Conservation (phyloP, 2,888 invertebrate species). For the Frankliniella intonsa region DNA sequence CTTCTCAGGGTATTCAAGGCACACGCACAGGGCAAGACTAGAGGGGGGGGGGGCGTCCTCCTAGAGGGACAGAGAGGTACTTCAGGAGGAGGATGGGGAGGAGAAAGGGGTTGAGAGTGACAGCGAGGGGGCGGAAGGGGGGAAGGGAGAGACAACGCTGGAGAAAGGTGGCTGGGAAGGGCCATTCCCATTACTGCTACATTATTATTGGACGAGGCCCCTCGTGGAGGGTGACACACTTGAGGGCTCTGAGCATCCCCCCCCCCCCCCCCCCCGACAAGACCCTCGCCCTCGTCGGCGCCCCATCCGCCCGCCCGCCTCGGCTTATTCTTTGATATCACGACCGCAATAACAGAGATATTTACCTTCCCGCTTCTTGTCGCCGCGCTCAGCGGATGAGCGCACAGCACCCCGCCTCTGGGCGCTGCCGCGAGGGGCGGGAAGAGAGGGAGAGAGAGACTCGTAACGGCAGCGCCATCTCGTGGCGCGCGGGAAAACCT, state of each 20-base stretch:
- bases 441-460: neutral
- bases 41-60: too few species aligned
- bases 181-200: neutral
- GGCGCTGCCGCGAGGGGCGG: neutral
- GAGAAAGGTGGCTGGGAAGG: neutral
- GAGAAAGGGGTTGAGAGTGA: too few species aligned
- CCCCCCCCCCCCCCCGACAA: neutral
- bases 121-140: too few species aligned
- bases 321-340: too few species aligned
- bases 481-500: too few species aligned
- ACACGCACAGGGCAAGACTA: too few species aligned
- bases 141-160: neutral
- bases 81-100: too few species aligned
- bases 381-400: neutral
- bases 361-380: neutral
- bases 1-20: too few species aligned
- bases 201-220: slow-evolving; percentile 10
- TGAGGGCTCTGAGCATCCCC: neutral
- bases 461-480: too few species aligned
- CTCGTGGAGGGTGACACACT: neutral
- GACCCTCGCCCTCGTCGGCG: neutral
- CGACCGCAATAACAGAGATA: neutral
- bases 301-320: neutral
- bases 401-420: neutral
- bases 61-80: too few species aligned